Evolutionary conservation across 2,797 vertebrate species (phyloP).

Genomic region (Mus spretus): DNA sequence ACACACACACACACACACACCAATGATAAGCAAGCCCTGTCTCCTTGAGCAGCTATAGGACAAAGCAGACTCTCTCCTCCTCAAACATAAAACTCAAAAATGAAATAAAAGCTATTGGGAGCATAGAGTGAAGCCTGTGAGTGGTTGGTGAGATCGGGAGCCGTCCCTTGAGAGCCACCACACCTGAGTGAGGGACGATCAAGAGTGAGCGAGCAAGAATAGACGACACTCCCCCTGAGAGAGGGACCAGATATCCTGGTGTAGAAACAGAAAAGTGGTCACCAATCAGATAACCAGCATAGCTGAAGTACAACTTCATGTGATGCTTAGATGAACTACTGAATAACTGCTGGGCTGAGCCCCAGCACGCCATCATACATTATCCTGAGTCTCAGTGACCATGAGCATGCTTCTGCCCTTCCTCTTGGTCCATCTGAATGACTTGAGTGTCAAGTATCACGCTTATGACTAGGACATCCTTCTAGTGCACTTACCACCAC

Average conservation of each 20-base stretch:
- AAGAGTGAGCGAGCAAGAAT: not conserved
- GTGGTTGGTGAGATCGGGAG: not conserved
- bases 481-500: not conserved
- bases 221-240: too few relatives aligned
- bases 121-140: not conserved
- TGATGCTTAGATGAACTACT: not conserved
- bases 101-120: not conserved
- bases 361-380: not conserved
- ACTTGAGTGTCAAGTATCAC: not conserved
- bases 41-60: not conserved
- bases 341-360: too few relatives aligned
- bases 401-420: not conserved
- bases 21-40: not conserved
- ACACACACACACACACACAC: not conserved
- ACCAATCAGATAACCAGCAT: not conserved
- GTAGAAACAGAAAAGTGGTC: not conserved
- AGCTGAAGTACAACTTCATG: not conserved
- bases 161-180: not conserved
- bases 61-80: not conserved
- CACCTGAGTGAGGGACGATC: not conserved
- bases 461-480: not conserved
- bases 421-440: not conserved
- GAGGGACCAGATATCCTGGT: not conserved
- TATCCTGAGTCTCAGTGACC: not conserved
- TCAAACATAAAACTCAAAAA: not conserved